These are phyloP conservation scores for Trichogramma dendrolimi DNA, from an alignment of 2,888 invertebrate genomes.

Conservation along the genomic window DNA sequence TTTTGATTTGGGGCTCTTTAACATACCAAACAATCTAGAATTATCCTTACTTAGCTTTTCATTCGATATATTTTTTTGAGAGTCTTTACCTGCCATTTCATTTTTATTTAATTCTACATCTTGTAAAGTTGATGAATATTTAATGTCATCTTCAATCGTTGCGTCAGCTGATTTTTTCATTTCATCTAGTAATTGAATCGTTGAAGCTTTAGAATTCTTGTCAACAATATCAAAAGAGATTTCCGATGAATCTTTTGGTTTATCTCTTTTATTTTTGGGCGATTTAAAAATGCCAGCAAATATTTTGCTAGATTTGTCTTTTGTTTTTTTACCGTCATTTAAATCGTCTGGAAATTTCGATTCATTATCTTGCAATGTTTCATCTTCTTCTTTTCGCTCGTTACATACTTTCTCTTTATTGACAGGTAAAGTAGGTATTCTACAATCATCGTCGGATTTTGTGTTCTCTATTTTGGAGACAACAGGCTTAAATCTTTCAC, in stretches of 20 bases:
- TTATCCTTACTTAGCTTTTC: slow-evolving; percentile 31
- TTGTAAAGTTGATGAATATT: slow-evolving; percentile 19
- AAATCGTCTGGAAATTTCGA: slow-evolving; percentile 36
- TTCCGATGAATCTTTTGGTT: slow-evolving; percentile 44
- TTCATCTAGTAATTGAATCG: slow-evolving; percentile 37
- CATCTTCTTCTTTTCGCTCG: slow-evolving; percentile 58
- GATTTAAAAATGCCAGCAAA: slow-evolving; percentile 47
- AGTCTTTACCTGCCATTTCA: slow-evolving; percentile 21
- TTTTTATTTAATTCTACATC: slow-evolving; percentile 22
- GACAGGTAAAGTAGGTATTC: slow-evolving; percentile 23
- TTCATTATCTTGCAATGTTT: slow-evolving; percentile 53
- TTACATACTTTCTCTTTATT: slow-evolving; percentile 57
- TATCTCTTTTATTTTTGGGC: slow-evolving; percentile 43
- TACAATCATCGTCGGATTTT: neutral
- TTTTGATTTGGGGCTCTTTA: slow-evolving; percentile 44
- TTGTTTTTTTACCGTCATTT: slow-evolving; percentile 38
- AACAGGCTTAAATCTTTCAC: neutral
- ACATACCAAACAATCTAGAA: slow-evolving; percentile 31
- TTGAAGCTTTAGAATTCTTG: slow-evolving; percentile 38
- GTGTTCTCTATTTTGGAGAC: neutral
- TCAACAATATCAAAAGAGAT: slow-evolving; percentile 47
- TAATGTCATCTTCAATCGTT: slow-evolving; percentile 4
- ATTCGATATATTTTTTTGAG: slow-evolving; percentile 28
- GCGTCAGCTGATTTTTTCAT: slow-evolving; percentile 33
- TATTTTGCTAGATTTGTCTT: slow-evolving; percentile 43